Base-by-base conservation (phyloP, 2,113 vertebrate species). In the Sceloporus undulatus region DNA sequence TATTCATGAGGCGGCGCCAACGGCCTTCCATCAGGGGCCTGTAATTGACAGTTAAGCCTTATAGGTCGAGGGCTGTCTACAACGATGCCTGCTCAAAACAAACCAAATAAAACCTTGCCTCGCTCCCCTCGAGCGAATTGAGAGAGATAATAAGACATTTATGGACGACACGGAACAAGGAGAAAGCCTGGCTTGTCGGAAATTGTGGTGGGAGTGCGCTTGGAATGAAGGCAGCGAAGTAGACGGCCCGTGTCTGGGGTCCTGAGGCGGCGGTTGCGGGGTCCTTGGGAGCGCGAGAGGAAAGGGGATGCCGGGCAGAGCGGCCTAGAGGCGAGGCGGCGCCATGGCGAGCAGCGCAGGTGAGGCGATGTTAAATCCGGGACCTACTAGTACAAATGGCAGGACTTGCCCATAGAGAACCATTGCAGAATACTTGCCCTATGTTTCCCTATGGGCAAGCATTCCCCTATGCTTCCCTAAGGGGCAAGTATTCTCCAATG, bases 341-440 rank as follows among this genome's bases (percentile, higher is more conserved):
- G 81, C 71, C 27, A 81, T 82, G 85, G 78, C 73, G 82, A 71
- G 85, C 27, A 66, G 83, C 71, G 81, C 82, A 82, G 89, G 89
- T 90, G 84, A 81, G 8, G 42, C 10, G 70, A 38, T 9, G 34
- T 8, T 75, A 18, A 68, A 34, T 2, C 18, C 48, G 62, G 42
- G 70, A 71, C 78, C 78, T 29, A 7, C 0, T 2, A 42, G 19
- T 14, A n/a, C 19, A 56, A 9, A 16, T 16, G 10, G 5, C 81
- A 38, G 42, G 34, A 34, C 34, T 34, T 34, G 34, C 34, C 34
- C 34, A 34, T 34, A 34, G 34, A 34, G 34, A 34, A 19, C 56
- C 8, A 77, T 18, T 73, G 56, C 10, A 59, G 18, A 34, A 34
- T 34, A 34, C 34, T 34, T 34, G 34, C 34, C 34, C 34, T 34